Evolutionary conservation across 2,888 invertebrate species (phyloP).

Genomic region (Tachystola acroxantha): DNA sequence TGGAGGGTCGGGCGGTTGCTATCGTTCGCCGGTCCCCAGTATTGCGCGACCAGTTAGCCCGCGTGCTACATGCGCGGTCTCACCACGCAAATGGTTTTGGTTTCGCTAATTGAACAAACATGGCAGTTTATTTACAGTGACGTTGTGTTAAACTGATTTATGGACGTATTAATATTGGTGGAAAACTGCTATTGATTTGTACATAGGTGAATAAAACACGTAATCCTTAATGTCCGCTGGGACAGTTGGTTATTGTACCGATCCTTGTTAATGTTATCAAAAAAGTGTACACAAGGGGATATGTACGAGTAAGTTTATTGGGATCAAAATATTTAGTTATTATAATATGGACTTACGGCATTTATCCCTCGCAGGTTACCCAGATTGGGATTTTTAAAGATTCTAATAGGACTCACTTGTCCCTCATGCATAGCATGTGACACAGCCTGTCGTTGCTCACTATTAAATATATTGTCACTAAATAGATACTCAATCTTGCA

Average conservation of each 20-base stretch:
- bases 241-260: constrained; percentile 12
- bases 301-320: no score
- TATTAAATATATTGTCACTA: no score
- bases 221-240: not conserved
- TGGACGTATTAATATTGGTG: constrained; percentile 37
- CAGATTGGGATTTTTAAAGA: no score
- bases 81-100: constrained; percentile 28
- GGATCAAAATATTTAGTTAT: no score
- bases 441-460: no score
- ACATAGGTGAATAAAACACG: constrained; percentile 45
- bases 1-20: constrained; percentile 63
- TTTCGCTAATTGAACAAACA: constrained; percentile 49
- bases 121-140: constrained; percentile 60
- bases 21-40: constrained; percentile 72
- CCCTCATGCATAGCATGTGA: no score
- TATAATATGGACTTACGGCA: no score
- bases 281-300: constrained; percentile 18
- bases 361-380: no score
- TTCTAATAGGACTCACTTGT: no score
- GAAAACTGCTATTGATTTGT: constrained; percentile 41
- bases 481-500: no score
- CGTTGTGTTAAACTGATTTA: constrained; percentile 56
- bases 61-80: constrained; percentile 55
- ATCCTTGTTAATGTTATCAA: constrained; percentile 38
- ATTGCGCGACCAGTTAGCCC: constrained; percentile 61